Percentiles rank a stretch among this genome's conserved stretches.
Evolutionary conservation across 2,797 vertebrate species (phyloP).

Genomic region (Iguana delicatissima): DNA sequence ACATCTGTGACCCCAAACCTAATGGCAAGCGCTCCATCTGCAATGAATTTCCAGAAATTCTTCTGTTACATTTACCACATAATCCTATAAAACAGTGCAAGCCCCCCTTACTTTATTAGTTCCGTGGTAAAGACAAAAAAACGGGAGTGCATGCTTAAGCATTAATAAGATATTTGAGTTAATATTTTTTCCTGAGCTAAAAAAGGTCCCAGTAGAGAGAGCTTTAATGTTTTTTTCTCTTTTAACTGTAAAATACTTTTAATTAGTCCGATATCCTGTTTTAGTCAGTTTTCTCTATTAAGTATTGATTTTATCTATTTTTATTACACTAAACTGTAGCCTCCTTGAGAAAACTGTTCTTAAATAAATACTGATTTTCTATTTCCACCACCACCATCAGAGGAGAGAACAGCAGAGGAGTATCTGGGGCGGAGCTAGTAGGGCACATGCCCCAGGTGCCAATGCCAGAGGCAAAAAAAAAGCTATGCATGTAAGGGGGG

Average conservation of each 20-base stretch:
- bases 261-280: neutral
- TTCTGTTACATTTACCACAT: slow-evolving; percentile 91
- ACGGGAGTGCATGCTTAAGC: neutral
- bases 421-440: too few species aligned
- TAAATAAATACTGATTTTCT: slow-evolving; percentile 1
- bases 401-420: neutral
- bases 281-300: neutral
- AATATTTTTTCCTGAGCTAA: neutral
- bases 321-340: neutral
- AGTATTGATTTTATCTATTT: neutral
- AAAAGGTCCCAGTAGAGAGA: neutral
- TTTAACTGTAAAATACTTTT: neutral
- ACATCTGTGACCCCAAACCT: slow-evolving; percentile 98
- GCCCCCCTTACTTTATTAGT: neutral
- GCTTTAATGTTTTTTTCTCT: neutral
- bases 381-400: neutral
- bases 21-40: slow-evolving; percentile 94
- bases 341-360: neutral
- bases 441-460: too few species aligned
- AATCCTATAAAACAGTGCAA: slow-evolving; percentile 83
- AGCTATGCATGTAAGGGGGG: too few species aligned
- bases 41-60: slow-evolving; percentile 98
- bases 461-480: too few species aligned
- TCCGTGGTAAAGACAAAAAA: neutral
- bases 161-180: neutral